Evolutionary conservation across 2,113 vertebrate species (phyloP), one percentile per base, ranked within the genome.

Genomic region (Pomatostomus ruficeps): DNA sequence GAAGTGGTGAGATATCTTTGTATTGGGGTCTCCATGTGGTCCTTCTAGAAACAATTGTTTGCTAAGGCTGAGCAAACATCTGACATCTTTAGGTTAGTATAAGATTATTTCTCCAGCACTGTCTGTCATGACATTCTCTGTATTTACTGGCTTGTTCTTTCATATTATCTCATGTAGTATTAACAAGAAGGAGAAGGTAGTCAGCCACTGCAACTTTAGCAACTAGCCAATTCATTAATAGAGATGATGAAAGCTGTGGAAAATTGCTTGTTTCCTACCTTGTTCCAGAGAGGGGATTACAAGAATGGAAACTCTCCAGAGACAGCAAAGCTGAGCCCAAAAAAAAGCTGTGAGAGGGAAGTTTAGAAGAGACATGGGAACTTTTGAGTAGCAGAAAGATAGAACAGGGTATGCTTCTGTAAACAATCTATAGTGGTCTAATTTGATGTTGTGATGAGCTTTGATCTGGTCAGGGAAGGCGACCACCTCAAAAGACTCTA

Each of bases 251-350:
- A 78, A 92, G 46, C n/a, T 48, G 42, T 88, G 51, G 70, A 88
- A 96, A 93, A 90, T 58, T 70, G 36, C 49, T 92, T 66, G 17
- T 92, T 96, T 93, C 70, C 59, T 92, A 61, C 17, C 31, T 43
- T 88, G 18, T 61, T 85, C 65, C 78, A 92, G 55, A 51, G 29
- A 25, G 38, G 12, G 19, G 42, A 88, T 92, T 87, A 74, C 29
- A 24, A 70, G 45, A 70, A 72, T 70, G 65, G n/a, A 89, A 93
- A 77, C 7, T 81, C 36, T 70, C 45, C 51, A 81, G 61, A 88
- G 40, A 65, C 6, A 78, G 46, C 51, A 74, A 81, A 81, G 7
- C 36, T 70, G 36, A 84, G 31, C 29, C 24, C 33, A 12, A 40
- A 61, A 72, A 61, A 54, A 55, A 45, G 4, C 33, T 70, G 7